phyloP scores from a whole-genome alignment of 2,888 invertebrate species.

The Noctua janthe region DNA sequence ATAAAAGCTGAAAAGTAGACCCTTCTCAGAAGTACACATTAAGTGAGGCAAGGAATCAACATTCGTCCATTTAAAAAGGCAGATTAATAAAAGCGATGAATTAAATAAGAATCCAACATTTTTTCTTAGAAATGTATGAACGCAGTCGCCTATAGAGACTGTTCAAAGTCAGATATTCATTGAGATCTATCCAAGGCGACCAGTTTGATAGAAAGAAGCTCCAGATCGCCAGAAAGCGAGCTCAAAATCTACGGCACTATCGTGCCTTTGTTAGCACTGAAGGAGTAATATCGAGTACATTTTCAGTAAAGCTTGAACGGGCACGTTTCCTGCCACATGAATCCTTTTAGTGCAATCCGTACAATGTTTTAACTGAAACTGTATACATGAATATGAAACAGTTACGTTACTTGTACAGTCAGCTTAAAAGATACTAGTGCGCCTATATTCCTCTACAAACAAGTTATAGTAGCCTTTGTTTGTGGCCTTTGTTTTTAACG shows the following conservation, averaged over 20 bases:
- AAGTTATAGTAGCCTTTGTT: background rate
- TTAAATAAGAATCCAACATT: background rate
- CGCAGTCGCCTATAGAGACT: background rate
- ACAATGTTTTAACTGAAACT: constrained; percentile 1
- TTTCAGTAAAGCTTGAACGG: constrained; percentile 6
- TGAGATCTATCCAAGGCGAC: background rate
- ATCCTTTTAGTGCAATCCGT: constrained; percentile 24
- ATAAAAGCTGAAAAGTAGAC: background rate
- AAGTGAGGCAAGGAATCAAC: background rate
- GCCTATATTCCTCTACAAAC: background rate
- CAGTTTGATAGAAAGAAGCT: no score
- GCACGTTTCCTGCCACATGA: background rate
- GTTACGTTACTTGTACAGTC: constrained; percentile 8
- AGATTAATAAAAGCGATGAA: background rate
- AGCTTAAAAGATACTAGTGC: background rate
- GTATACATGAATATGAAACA: constrained; percentile 7
- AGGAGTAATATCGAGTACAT: background rate
- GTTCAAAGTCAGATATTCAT: constrained; percentile 1
- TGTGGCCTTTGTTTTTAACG: background rate
- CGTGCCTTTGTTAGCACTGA: background rate
- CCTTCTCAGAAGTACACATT: background rate
- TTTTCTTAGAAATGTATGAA: background rate
- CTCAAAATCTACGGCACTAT: background rate
- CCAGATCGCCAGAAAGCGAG: background rate
- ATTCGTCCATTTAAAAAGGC: no score